Evolutionary conservation across 1,140 invertebrate species (phyloP).

Genomic region (Agraylea sexmaculata): DNA sequence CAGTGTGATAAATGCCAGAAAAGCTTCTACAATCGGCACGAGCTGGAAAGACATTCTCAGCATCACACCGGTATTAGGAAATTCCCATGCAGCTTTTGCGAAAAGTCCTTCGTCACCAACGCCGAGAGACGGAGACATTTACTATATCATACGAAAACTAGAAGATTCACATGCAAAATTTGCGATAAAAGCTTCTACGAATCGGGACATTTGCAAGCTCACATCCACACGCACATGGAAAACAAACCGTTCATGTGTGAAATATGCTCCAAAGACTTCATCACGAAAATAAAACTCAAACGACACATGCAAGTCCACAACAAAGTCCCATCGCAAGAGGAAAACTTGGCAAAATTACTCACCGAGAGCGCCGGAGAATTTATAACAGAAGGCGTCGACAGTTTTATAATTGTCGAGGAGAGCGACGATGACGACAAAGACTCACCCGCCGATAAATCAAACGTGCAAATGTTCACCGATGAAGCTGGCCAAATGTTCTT

Average conservation of each 20-base stretch:
- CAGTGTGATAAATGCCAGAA: constrained; percentile 11
- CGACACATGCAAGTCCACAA: constrained; percentile 14
- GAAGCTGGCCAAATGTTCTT: constrained; percentile 14
- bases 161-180: constrained; percentile 12
- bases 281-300: constrained; percentile 12
- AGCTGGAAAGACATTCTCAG: constrained; percentile 12
- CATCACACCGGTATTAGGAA: constrained; percentile 7
- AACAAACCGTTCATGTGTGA: constrained; percentile 48
- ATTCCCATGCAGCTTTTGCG: constrained; percentile 16
- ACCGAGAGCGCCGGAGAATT: background rate
- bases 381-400: constrained; percentile 1
- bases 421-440: constrained; percentile 2
- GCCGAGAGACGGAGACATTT: constrained; percentile 12
- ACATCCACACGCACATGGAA: constrained; percentile 31
- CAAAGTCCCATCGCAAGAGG: background rate
- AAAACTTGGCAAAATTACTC: constrained; percentile 2
- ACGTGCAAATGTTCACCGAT: constrained; percentile 12
- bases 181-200: constrained; percentile 20
- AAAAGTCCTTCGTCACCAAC: constrained; percentile 15
- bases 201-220: constrained; percentile 24
- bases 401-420: constrained; percentile 13
- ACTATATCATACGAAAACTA: constrained; percentile 17
- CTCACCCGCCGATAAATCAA: constrained; percentile 4
- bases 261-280: constrained; percentile 28
- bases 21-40: constrained; percentile 8